phyloP scores from a whole-genome alignment of 2,888 invertebrate species.

The Ischnura elegans region DNA sequence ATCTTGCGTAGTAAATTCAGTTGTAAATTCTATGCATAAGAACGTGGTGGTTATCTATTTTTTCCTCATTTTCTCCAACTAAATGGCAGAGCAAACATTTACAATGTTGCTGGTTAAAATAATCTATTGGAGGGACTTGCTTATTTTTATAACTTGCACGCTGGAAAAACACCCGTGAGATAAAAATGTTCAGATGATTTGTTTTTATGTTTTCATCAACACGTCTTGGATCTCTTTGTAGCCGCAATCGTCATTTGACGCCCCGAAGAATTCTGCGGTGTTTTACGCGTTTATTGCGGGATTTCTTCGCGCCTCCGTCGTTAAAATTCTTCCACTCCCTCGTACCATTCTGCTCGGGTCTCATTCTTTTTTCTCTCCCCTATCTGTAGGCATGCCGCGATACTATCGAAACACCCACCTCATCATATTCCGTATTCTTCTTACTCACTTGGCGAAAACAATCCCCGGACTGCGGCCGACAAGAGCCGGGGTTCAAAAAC shows the following conservation, averaged over 20 bases:
- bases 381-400: not conserved
- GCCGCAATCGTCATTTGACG: conserved; percentile 2
- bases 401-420: conserved; percentile 3
- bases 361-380: not conserved
- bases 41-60: too few species aligned
- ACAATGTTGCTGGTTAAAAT: too few species aligned
- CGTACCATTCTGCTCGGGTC: not conserved
- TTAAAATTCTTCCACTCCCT: conserved; percentile 47
- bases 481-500: not conserved
- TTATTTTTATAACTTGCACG: not conserved
- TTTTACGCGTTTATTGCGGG: conserved; percentile 36
- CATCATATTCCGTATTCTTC: conserved; percentile 5
- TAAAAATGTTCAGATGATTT: not conserved
- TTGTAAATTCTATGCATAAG: too few species aligned
- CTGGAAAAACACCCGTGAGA: not conserved
- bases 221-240: not conserved
- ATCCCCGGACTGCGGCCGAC: not conserved
- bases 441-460: not conserved
- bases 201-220: conserved; percentile 11
- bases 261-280: not conserved
- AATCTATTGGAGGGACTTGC: not conserved
- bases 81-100: not conserved
- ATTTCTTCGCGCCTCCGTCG: conserved; percentile 44
- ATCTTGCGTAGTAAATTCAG: too few species aligned
- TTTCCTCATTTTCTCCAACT: too few species aligned